phyloP scores from a whole-genome alignment of 2,888 invertebrate species.

The Cephus nigrinus region DNA sequence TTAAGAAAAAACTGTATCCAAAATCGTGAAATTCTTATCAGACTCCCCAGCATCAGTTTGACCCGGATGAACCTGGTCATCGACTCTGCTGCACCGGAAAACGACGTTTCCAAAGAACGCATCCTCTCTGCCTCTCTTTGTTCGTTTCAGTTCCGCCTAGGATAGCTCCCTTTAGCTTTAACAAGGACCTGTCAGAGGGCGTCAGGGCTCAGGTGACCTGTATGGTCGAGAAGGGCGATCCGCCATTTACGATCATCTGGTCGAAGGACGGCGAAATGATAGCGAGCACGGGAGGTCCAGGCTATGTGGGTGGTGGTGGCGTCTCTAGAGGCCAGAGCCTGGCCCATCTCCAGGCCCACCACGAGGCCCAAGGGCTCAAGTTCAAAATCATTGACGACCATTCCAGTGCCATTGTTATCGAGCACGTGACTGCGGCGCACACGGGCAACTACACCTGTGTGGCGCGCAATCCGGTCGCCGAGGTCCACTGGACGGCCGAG shows the following conservation, averaged over 20 bases:
- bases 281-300: conserved; percentile 70
- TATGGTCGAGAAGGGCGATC: conserved; percentile 91
- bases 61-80: neutral
- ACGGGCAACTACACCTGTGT: conserved; percentile 94
- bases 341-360: conserved; percentile 30
- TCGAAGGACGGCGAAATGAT: conserved; percentile 87
- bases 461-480: conserved; percentile 85
- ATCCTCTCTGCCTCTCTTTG: conserved; percentile 26
- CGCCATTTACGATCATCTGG: conserved; percentile 92
- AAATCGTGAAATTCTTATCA: neutral
- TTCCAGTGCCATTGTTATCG: conserved; percentile 86
- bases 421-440: conserved; percentile 85
- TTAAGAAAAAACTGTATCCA: no score
- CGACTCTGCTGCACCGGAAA: neutral
- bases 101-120: neutral
- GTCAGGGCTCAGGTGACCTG: conserved; percentile 92
- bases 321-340: conserved; percentile 27
- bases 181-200: conserved; percentile 76
- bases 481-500: conserved; percentile 65
- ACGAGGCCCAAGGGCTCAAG: conserved; percentile 51
- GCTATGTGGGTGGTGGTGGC: conserved; percentile 35
- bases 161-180: conserved; percentile 87
- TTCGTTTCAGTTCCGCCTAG: conserved; percentile 80
- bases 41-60: neutral
- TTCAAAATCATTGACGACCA: conserved; percentile 77